Evolutionary conservation across 2,888 invertebrate genomes (phyloP), one percentile per base, ranked within the genome.

Genomic region (Drosophila ochracea): DNA sequence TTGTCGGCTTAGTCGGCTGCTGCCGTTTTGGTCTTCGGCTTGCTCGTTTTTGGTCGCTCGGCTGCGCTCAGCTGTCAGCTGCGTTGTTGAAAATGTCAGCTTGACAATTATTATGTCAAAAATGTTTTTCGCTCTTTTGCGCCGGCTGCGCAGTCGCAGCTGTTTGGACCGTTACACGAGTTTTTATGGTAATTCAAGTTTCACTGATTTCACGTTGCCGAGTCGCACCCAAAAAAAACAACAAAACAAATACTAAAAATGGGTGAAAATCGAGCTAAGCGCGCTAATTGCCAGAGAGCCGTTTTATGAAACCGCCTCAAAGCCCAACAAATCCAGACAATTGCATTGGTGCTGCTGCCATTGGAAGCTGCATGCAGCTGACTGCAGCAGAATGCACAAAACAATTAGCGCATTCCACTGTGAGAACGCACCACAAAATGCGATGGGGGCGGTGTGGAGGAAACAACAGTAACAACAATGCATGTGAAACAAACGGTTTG

Each of bases 91-190:
- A 91, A 92, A 92, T 91, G 91, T 92, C 91, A 91, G 90, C 89
- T 90, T 91, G 91, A 91, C 89, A 91, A 91, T 91, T 91, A 91
- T 90, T 86, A 90, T 89, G 85, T 91, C 91, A 91, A 91, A 90
- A 88, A 86, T 68, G 39, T 68, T 35, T 68, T 73, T 68, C 76
- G 60, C 84, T 82, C 47, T 47, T 47, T 82, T 78, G 73, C 84
- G 83, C 76, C 83, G 80, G 61, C 80, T 68, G 82, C 76, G 82
- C 83, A 80, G 86, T 70, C 58, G 68, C 88, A 87, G 84, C 89
- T 88, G 90, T 88, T 88, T 31, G 31, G 86, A 86, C 86, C 86
- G 83, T 82, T 84, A 90, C 87, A 90, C 89, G 90, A 81, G 86
- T 88, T 86, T 90, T 84, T 88, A 88, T 88, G 88, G 88, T 88